Conservation (phyloP, 2,113 vertebrate species). For the Seriola quinqueradiata region DNA sequence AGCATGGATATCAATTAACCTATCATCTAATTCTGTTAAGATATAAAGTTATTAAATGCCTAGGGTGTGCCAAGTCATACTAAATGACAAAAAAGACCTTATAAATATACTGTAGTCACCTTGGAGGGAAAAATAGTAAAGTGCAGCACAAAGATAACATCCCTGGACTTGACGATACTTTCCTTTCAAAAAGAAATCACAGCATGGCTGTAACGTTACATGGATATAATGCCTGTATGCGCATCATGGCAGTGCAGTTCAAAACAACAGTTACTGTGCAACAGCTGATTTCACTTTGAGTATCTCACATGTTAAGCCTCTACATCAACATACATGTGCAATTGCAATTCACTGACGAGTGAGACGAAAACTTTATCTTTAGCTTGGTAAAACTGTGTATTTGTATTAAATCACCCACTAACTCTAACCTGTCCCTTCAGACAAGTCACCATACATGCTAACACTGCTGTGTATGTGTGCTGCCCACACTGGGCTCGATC, state of each 20-base stretch:
- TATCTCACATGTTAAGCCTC: background rate
- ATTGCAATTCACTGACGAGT: background rate
- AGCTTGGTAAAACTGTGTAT: background rate
- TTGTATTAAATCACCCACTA: background rate
- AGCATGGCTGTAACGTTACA: background rate
- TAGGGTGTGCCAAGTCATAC: background rate
- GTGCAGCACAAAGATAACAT: background rate
- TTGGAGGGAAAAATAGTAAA: background rate
- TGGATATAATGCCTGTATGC: background rate
- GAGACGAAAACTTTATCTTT: background rate
- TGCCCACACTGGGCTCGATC: background rate
- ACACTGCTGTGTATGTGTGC: conserved; percentile 2
- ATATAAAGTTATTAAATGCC: background rate
- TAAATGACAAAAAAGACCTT: background rate
- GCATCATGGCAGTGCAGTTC: background rate
- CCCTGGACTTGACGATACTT: background rate
- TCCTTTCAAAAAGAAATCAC: background rate
- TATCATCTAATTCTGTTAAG: background rate
- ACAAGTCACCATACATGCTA: conserved; percentile 4
- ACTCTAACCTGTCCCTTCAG: background rate
- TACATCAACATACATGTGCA: background rate
- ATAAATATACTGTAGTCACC: background rate
- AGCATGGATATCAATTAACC: background rate
- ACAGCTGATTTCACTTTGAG: conserved; percentile 24
- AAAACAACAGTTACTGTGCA: conserved; percentile 4